Percentiles rank a stretch among this genome's conserved stretches.
phyloP scores from a whole-genome alignment of 2,888 invertebrate genomes.

The Amphipoea lucens region DNA sequence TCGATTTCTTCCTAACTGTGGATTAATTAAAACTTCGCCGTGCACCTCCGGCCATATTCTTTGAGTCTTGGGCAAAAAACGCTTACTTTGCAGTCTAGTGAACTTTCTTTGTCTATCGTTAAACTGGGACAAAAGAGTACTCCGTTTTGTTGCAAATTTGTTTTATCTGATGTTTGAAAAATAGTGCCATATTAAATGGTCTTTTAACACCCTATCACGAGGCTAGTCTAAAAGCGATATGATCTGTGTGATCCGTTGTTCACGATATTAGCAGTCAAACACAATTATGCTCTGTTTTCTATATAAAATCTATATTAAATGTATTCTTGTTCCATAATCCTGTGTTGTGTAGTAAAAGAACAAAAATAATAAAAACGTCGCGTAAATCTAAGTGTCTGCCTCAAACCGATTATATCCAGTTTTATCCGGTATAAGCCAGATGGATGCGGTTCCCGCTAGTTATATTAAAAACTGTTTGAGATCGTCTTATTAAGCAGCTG shows the following conservation, averaged over 20 bases:
- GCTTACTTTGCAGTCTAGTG: conserved; percentile 29
- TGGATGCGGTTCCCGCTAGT: conserved; percentile 53
- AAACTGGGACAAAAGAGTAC: conserved; percentile 18
- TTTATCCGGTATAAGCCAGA: conserved; percentile 60
- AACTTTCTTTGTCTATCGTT: conserved; percentile 44
- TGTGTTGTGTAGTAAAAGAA: conserved; percentile 17
- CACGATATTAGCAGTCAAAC: conserved; percentile 3
- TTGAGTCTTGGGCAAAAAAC: conserved; percentile 35
- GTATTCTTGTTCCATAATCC: background rate
- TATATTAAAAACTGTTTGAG: conserved; percentile 61
- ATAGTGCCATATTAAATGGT: background rate
- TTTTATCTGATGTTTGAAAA: background rate
- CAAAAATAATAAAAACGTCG: conserved; percentile 32
- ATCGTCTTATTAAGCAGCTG: conserved; percentile 53
- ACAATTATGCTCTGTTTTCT: background rate
- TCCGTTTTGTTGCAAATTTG: conserved; percentile 9
- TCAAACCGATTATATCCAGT: conserved; percentile 50
- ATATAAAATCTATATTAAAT: background rate
- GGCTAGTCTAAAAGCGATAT: background rate
- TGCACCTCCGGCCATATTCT: conserved; percentile 43
- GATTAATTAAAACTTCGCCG: conserved; percentile 60
- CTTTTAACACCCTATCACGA: background rate
- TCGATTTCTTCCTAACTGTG: conserved; percentile 22
- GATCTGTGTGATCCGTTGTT: background rate
- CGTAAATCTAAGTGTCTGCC: conserved; percentile 43